Percentiles rank a stretch among this genome's conserved stretches.
These are phyloP conservation scores for Hesperia comma DNA, from an alignment of 2,888 invertebrate species.

Conservation along the genomic window DNA sequence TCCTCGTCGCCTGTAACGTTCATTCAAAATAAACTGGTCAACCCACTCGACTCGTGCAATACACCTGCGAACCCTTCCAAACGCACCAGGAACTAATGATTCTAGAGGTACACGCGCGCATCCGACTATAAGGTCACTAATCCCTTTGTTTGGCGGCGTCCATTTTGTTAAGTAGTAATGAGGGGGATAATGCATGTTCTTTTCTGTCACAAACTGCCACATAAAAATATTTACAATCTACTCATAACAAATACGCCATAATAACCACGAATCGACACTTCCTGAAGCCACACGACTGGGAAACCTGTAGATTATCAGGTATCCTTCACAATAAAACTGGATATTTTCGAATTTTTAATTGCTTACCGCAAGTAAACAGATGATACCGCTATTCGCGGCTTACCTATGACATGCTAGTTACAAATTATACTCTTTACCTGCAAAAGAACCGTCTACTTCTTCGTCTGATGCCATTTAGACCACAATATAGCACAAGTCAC, in stretches of 20 bases:
- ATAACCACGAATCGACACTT: conserved; percentile 50
- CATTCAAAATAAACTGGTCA: conserved; percentile 72
- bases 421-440: conserved; percentile 88
- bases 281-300: conserved; percentile 47
- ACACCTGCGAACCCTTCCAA: conserved; percentile 58
- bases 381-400: conserved; percentile 85
- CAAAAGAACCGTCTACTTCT: conserved; percentile 93
- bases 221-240: conserved; percentile 82
- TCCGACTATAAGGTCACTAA: conserved; percentile 85
- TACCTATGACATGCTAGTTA: conserved; percentile 83
- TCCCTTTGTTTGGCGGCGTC: conserved; percentile 91
- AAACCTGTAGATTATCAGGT: conserved; percentile 43
- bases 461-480: conserved; percentile 93
- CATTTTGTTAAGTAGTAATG: conserved; percentile 90
- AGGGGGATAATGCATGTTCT: conserved; percentile 87
- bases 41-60: conserved; percentile 61
- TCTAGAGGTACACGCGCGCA: conserved; percentile 62
- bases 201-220: conserved; percentile 84
- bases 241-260: conserved; percentile 70
- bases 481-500: conserved; percentile 69
- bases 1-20: conserved; percentile 86
- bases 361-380: conserved; percentile 84
- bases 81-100: conserved; percentile 55
- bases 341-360: conserved; percentile 80
- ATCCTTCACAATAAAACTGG: conserved; percentile 53